Base-by-base conservation (phyloP, 2,797 vertebrate species). In the Alcedo atthis region DNA sequence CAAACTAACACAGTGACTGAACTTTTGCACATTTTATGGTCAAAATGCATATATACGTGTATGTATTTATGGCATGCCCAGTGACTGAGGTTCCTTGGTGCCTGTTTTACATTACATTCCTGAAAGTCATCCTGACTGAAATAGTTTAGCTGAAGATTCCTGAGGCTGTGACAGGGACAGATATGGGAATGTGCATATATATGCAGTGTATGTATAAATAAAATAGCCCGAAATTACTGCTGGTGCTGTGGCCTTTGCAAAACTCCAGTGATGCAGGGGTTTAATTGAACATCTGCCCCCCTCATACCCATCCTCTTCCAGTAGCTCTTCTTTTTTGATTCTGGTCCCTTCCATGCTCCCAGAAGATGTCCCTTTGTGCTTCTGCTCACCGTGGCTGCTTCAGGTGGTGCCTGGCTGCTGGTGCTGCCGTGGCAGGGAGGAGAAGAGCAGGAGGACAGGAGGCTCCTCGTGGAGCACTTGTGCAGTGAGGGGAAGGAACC, bases 71-170 rank as follows among this genome's bases (percentile, higher is more conserved):
- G 75, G 35, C 37, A 82, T 85, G 59, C n/a, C 51, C 45, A 67
- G 46, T 78, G 75, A 80, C 64, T 89, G 64, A 85, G 53, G 76
- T 89, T 90, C 15, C 35, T 93, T 37, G 1, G 63, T 87, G 77
- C 82, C 91, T 93, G 67, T 64, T 95, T 95, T 87, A 57, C 59
- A 61, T 83, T 94, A 88, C 87, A 84, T 87, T 95, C 73, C 64
- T 93, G 62, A 90, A 87, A 92, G 86, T 87, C 32, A 73, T 89
- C 83, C 82, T 91, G 62, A 76, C 83, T 84, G 64, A 79, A 95
- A 90, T 75, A 81, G 40, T 81, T 83, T 81, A 92, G 68, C 42
- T 93, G 58, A 90, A 92, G 40, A 86, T 85, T 95, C 85, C 63
- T 68, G 48, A 85, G 68, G 63, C 73, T 85, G 59, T 91, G 85